Evolutionary conservation across 2,797 vertebrate genomes (phyloP).

Genomic region (Sus cebifrons): DNA sequence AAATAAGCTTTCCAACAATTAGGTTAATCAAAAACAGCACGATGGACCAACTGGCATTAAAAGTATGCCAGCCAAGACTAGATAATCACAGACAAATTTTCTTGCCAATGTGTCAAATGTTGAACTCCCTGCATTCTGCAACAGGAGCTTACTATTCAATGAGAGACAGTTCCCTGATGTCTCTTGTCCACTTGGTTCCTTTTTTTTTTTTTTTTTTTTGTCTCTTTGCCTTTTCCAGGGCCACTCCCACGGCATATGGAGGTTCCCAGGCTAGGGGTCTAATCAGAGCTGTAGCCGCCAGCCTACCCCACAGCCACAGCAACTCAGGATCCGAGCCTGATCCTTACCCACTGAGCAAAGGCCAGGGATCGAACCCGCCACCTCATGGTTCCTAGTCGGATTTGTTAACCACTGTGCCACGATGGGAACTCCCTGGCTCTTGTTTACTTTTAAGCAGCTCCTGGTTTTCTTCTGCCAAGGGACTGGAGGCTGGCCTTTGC

Average conservation of each 20-base stretch:
- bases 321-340: no score
- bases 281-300: no score
- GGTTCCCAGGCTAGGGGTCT: no score
- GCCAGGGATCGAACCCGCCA: no score
- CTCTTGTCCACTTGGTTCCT: neutral
- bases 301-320: no score
- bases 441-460: neutral
- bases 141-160: neutral
- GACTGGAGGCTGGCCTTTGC: neutral
- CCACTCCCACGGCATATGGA: no score
- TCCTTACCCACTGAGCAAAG: no score
- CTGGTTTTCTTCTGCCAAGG: constrained; percentile 14
- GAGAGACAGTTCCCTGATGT: neutral
- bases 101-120: neutral
- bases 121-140: neutral
- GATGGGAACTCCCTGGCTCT: neutral
- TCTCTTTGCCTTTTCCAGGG: no score
- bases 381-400: no score
- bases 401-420: no score
- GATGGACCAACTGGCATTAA: neutral
- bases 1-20: neutral
- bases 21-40: neutral
- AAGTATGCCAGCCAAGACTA: neutral
- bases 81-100: neutral
- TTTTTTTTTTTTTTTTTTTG: no score